phyloP scores from a whole-genome alignment of 2,113 vertebrate species.

The Morone saxatilis region DNA sequence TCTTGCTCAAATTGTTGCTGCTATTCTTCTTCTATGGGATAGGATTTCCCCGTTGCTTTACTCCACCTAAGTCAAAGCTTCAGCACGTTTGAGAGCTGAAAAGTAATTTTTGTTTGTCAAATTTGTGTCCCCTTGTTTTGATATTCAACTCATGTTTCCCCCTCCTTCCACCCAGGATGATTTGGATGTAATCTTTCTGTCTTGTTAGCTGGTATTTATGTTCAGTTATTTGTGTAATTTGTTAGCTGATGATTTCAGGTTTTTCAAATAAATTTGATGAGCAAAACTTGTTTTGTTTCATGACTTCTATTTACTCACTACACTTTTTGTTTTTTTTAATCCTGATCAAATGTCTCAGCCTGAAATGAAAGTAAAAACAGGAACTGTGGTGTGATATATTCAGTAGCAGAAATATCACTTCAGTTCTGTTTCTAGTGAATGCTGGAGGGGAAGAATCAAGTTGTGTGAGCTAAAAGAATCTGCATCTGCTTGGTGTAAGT shows the following conservation, averaged over 20 bases:
- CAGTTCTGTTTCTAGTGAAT: neutral
- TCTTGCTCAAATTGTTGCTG: conserved; percentile 60
- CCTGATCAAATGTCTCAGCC: neutral
- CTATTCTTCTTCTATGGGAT: conserved; percentile 56
- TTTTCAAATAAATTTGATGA: conserved; percentile 71
- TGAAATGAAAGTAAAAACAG: conserved; percentile 80
- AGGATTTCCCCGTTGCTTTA: conserved; percentile 22
- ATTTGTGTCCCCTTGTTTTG: conserved; percentile 23
- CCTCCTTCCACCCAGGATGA: conserved; percentile 15
- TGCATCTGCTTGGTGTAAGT: conserved; percentile 46
- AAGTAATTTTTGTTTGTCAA: conserved; percentile 42
- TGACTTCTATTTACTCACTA: neutral
- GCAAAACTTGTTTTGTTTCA: neutral
- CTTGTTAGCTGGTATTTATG: conserved; percentile 54
- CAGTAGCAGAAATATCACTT: neutral
- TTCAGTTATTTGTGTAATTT: conserved; percentile 45
- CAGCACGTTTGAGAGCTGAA: conserved; percentile 41
- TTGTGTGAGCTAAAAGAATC: neutral
- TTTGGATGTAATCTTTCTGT: conserved; percentile 31
- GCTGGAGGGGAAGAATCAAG: neutral
- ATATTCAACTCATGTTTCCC: conserved; percentile 36
- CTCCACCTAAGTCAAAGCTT: conserved; percentile 7
- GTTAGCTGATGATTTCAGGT: conserved; percentile 46
- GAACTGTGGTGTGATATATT: conserved; percentile 59
- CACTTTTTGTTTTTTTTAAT: neutral